phyloP scores from a whole-genome alignment of 2,113 vertebrate species.

The Synodontis membranacea region DNA sequence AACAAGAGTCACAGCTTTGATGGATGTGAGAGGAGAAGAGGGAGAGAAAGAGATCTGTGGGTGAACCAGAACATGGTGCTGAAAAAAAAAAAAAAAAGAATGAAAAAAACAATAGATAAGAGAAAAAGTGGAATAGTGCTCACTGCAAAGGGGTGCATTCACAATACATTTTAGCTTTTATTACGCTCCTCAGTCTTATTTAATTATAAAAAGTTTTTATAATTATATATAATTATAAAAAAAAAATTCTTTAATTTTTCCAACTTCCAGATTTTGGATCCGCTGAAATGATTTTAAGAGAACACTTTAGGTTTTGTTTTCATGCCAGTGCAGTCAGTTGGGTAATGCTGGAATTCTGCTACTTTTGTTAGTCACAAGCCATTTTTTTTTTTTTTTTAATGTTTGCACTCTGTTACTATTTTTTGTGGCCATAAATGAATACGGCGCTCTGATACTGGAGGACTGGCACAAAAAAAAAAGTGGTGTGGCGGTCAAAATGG shows the following conservation, averaged over 20 bases:
- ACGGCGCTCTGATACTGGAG: background rate
- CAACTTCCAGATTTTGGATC: background rate
- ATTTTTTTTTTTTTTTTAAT: background rate
- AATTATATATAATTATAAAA: too few relatives aligned
- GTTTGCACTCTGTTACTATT: background rate
- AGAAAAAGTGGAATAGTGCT: too few relatives aligned
- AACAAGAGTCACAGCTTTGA: slow-evolving; percentile 93
- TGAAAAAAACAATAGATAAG: background rate
- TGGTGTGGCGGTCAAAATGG: background rate
- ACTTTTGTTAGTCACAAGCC: background rate
- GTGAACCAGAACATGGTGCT: background rate
- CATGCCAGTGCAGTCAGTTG: background rate
- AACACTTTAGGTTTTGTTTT: background rate
- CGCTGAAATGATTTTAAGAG: background rate
- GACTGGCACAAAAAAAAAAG: background rate
- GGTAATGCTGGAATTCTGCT: background rate
- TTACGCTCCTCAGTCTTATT: too few relatives aligned
- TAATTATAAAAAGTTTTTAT: too few relatives aligned
- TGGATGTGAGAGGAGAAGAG: slow-evolving; percentile 83
- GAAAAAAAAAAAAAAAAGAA: slow-evolving; percentile 61
- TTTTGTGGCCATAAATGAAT: background rate
- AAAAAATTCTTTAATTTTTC: background rate
- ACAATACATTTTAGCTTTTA: background rate
- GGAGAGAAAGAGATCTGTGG: slow-evolving; percentile 19
- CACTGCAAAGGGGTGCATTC: background rate